Percentiles rank a stretch among this genome's conserved stretches.
Conservation (phyloP, 2,888 invertebrate species). For the Liposcelis brunnea region DNA sequence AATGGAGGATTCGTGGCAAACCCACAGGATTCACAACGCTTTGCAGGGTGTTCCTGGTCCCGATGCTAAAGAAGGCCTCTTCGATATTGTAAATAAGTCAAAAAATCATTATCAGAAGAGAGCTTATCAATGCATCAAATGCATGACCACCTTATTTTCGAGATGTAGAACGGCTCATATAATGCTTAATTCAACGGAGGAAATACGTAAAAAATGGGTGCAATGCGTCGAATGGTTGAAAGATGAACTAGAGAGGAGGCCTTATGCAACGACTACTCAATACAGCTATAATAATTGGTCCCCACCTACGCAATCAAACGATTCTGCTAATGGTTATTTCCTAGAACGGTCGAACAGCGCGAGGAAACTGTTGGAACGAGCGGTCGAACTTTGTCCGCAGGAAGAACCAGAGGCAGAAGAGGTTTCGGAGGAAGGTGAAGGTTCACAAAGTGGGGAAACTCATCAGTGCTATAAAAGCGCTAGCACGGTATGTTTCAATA, state of each 20-base stretch:
- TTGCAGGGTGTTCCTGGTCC: slow-evolving; percentile 48
- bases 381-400: slow-evolving; percentile 56
- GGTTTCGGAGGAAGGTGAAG: slow-evolving; percentile 20
- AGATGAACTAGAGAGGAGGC: slow-evolving; percentile 70
- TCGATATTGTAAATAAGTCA: slow-evolving; percentile 82
- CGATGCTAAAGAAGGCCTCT: slow-evolving; percentile 67
- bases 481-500: no score
- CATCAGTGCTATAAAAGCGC: slow-evolving; percentile 4
- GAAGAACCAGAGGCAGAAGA: slow-evolving; percentile 28
- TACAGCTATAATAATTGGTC: slow-evolving; percentile 80
- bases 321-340: slow-evolving; percentile 87
- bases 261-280: slow-evolving; percentile 40
- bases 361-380: slow-evolving; percentile 66
- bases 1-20: slow-evolving; percentile 92
- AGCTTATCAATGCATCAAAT: slow-evolving; percentile 93
- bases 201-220: slow-evolving; percentile 72
- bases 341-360: slow-evolving; percentile 88
- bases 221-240: slow-evolving; percentile 87
- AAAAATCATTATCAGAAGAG: slow-evolving; percentile 93
- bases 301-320: slow-evolving; percentile 85
- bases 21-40: slow-evolving; percentile 82
- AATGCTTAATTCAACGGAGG: slow-evolving; percentile 58
- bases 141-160: slow-evolving; percentile 77
- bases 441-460: slow-evolving; percentile 16
- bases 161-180: slow-evolving; percentile 66